phyloP scores from a whole-genome alignment of 2,113 vertebrate genomes.

The Vombatus ursinus region DNA sequence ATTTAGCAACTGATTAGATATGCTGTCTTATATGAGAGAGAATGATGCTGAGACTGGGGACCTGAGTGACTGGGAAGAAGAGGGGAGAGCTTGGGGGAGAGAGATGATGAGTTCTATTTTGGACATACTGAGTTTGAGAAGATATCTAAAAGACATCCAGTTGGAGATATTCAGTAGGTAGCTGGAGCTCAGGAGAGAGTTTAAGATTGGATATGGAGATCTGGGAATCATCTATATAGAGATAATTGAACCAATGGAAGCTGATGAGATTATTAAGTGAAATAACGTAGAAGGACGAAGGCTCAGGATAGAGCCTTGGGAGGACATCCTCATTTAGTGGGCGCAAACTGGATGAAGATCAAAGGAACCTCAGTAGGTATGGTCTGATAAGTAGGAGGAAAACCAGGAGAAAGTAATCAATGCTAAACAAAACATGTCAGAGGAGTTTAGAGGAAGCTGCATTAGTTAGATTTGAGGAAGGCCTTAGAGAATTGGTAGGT shows the following conservation, averaged over 20 bases:
- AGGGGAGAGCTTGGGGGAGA: not conserved
- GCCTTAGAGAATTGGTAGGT: conserved; percentile 6
- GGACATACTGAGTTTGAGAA: not conserved
- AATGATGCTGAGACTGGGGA: not conserved
- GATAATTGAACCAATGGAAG: not conserved
- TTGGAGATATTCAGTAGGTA: not conserved
- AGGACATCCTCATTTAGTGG: not conserved
- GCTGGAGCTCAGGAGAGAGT: not conserved
- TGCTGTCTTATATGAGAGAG: not conserved
- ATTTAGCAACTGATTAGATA: not conserved
- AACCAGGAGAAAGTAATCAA: not conserved
- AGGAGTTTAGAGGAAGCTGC: conserved; percentile 10
- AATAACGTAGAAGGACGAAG: not conserved
- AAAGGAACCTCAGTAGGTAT: not conserved
- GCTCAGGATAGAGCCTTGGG: not conserved
- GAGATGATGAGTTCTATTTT: too few species aligned
- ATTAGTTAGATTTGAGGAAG: conserved; percentile 11
- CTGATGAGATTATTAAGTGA: not conserved
- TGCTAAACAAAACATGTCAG: not conserved
- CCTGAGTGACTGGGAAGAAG: not conserved
- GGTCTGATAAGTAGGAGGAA: not conserved
- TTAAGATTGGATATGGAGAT: not conserved
- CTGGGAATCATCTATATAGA: not conserved
- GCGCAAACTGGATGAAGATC: not conserved
- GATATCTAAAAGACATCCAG: not conserved